These are phyloP conservation scores for Melanerpes aurifrons DNA, from an alignment of 2,113 vertebrate genomes.

Conservation along the genomic window DNA sequence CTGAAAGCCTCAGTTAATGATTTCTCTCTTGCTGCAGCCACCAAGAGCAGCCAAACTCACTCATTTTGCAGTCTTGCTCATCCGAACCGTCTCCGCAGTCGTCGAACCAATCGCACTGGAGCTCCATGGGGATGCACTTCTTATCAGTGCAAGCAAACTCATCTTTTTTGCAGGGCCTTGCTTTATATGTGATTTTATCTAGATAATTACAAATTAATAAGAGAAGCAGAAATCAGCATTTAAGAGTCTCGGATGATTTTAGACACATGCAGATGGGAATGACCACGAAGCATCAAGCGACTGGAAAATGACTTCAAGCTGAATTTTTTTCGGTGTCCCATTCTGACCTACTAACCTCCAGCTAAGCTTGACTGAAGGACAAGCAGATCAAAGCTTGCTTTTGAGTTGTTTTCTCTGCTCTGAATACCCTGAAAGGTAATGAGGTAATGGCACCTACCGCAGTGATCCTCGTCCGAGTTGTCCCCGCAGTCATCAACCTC, in stretches of 20 bases:
- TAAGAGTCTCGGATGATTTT: neutral
- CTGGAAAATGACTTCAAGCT: neutral
- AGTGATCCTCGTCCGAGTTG: conserved; percentile 93
- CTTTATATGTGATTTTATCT: conserved; percentile 83
- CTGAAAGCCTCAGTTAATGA: neutral
- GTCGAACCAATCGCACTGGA: conserved; percentile 92
- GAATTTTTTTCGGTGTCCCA: neutral
- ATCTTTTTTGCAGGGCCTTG: conserved; percentile 90
- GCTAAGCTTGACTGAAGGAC: conserved; percentile 38
- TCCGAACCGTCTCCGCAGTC: conserved; percentile 97
- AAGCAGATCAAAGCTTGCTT: conserved; percentile 41
- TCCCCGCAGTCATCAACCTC: conserved; percentile 95
- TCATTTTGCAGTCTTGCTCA: conserved; percentile 90
- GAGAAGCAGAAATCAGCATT: conserved; percentile 19
- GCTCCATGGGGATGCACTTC: conserved; percentile 86
- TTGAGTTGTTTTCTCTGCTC: conserved; percentile 22
- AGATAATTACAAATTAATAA: conserved; percentile 21
- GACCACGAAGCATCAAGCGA: neutral
- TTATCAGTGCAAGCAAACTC: conserved; percentile 92
- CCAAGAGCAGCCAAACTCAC: conserved; percentile 76
- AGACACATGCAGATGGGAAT: neutral
- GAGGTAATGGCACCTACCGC: conserved; percentile 78
- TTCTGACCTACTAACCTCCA: conserved; percentile 1
- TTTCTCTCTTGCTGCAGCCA: neutral
- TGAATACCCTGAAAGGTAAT: neutral